A percentile compares a stretch with the other conserved stretches of the same genome.
Evolutionary conservation across 2,888 invertebrate genomes (phyloP).

Genomic region (Macrophya alboannulata): DNA sequence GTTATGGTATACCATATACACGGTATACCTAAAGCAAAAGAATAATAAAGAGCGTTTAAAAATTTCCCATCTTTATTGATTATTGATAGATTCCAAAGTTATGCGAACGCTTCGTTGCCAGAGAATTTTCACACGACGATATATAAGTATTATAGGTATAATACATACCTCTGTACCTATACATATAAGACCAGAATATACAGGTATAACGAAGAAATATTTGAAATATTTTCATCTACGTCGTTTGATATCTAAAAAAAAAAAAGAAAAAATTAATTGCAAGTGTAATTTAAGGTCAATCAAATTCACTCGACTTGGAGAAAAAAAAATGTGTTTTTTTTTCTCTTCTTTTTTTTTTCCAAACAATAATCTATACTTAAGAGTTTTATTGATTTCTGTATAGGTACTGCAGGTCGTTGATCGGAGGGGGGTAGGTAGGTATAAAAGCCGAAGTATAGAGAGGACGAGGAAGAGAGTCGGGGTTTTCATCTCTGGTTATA

Average conservation of each 20-base stretch:
- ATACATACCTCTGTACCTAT: too few species aligned
- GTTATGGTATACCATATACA: too few species aligned
- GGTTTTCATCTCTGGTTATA: conserved; percentile 54
- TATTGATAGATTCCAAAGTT: conserved; percentile 29
- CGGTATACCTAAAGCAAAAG: background rate
- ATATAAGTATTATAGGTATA: background rate
- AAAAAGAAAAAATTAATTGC: background rate
- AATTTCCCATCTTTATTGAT: conserved; percentile 14
- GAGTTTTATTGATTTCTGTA: background rate
- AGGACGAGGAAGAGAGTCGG: background rate
- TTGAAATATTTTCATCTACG: conserved; percentile 53
- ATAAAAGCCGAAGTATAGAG: background rate
- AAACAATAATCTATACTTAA: background rate
- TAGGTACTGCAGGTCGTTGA: background rate
- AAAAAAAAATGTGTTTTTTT: background rate
- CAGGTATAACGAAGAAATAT: conserved; percentile 18
- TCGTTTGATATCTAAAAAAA: conserved; percentile 42
- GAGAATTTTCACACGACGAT: conserved; percentile 9
- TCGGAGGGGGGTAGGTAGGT: background rate
- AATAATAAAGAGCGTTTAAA: background rate
- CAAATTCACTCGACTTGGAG: background rate
- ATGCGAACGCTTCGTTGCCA: background rate
- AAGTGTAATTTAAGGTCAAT: background rate
- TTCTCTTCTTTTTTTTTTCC: background rate
- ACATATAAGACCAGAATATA: background rate